Percentiles rank a stretch among this genome's conserved stretches.
These are phyloP conservation scores for Scaptomyza polygonia DNA, from an alignment of 2,888 invertebrate genomes.

Conservation along the genomic window DNA sequence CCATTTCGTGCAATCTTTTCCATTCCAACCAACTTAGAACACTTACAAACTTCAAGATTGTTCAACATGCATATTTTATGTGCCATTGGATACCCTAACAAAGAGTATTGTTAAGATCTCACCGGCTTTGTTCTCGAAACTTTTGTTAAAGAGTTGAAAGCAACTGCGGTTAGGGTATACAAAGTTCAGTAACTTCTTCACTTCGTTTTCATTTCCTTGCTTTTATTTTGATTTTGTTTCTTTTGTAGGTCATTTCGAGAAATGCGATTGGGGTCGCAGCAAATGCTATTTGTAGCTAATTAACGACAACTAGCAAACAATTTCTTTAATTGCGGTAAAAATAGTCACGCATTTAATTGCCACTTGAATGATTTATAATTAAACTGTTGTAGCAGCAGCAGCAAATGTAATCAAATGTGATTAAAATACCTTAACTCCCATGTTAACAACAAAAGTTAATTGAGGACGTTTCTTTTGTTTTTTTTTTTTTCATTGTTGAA, in stretches of 20 bases:
- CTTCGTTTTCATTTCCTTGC: no score
- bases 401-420: constrained; percentile 24
- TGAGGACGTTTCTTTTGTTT: not conserved
- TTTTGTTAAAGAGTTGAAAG: no score
- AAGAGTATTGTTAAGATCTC: not conserved
- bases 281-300: constrained; percentile 25
- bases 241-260: not conserved
- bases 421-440: not conserved
- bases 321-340: constrained; percentile 36
- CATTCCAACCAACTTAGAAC: not conserved
- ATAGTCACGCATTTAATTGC: constrained; percentile 42
- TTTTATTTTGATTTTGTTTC: not conserved
- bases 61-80: not conserved
- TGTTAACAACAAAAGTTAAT: not conserved
- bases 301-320: constrained; percentile 49
- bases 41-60: not conserved
- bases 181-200: no score
- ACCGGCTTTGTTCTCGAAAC: no score
- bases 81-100: not conserved
- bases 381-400: constrained; percentile 20
- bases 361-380: constrained; percentile 70
- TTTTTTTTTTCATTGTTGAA: not conserved
- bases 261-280: not conserved
- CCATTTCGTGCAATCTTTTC: not conserved
- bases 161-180: no score